A percentile compares a stretch with the other conserved stretches of the same genome.
Conservation (phyloP, 2,888 invertebrate species). For the Ceramica pisi region DNA sequence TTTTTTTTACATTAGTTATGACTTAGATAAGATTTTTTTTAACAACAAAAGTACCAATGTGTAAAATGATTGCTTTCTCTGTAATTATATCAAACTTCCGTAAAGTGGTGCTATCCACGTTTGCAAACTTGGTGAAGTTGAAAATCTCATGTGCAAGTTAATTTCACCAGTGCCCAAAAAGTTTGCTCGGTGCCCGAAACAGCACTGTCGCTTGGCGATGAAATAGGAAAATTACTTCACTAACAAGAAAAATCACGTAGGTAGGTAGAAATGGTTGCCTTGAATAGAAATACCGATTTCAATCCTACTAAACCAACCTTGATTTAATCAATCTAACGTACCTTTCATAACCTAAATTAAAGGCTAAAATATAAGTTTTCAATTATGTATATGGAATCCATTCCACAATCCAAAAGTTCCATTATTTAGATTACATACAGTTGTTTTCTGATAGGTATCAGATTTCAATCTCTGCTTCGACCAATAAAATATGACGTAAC, state of each 20-base stretch:
- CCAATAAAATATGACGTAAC: slow-evolving; percentile 44
- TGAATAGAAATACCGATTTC: neutral
- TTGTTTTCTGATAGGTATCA: slow-evolving; percentile 48
- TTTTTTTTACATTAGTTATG: too few species aligned
- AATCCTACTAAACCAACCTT: neutral
- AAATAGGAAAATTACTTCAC: neutral
- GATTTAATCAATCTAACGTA: neutral
- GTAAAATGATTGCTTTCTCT: neutral
- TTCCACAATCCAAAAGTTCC: slow-evolving; percentile 29
- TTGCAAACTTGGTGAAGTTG: neutral
- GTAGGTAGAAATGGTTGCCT: neutral
- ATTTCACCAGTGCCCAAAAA: slow-evolving; percentile 1
- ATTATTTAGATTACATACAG: slow-evolving; percentile 44
- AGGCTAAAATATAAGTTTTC: slow-evolving; percentile 5
- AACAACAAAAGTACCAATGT: too few species aligned
- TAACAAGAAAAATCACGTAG: neutral
- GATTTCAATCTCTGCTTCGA: slow-evolving; percentile 39
- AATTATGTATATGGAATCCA: slow-evolving; percentile 26
- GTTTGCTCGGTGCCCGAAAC: neutral
- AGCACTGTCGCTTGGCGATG: neutral
- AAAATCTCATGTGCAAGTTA: slow-evolving; percentile 3
- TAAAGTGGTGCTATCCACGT: neutral
- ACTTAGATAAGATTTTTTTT: too few species aligned
- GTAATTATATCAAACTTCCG: neutral
- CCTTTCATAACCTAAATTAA: slow-evolving; percentile 22